phyloP scores from a whole-genome alignment of 1,140 invertebrate species.

The Mizuhopecten yessoensis region DNA sequence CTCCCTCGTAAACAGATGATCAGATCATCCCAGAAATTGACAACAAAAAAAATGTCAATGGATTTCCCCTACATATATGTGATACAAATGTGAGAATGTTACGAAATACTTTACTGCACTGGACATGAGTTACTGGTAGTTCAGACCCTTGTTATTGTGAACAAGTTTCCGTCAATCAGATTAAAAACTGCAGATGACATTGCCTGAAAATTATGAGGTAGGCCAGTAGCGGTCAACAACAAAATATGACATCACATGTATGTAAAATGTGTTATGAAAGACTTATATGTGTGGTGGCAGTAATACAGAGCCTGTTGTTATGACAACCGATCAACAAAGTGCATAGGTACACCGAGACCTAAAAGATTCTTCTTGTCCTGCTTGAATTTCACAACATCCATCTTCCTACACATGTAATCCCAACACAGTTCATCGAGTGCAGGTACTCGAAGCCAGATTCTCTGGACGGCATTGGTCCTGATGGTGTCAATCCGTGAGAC shows the following conservation, averaged over 20 bases:
- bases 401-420: constrained; percentile 60
- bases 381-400: constrained; percentile 49
- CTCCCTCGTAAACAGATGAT: too few species aligned
- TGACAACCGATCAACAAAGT: constrained; percentile 57
- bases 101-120: too few species aligned
- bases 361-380: constrained; percentile 49
- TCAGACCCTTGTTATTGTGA: too few species aligned
- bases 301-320: neutral
- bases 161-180: too few species aligned
- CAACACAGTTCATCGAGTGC: constrained; percentile 65
- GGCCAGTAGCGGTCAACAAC: constrained; percentile 9
- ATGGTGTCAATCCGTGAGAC: constrained; percentile 61
- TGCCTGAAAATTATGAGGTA: neutral
- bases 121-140: too few species aligned
- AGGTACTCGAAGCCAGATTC: constrained; percentile 65
- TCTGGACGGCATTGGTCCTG: constrained; percentile 63
- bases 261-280: neutral
- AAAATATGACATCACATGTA: neutral
- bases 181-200: neutral
- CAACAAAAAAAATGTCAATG: too few species aligned
- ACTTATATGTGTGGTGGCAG: neutral
- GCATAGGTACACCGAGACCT: constrained; percentile 55
- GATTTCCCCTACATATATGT: too few species aligned
- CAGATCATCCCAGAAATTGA: too few species aligned
- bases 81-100: too few species aligned